Evolutionary conservation across 1,140 invertebrate species (phyloP).

Genomic region (Drosophila repleta): DNA sequence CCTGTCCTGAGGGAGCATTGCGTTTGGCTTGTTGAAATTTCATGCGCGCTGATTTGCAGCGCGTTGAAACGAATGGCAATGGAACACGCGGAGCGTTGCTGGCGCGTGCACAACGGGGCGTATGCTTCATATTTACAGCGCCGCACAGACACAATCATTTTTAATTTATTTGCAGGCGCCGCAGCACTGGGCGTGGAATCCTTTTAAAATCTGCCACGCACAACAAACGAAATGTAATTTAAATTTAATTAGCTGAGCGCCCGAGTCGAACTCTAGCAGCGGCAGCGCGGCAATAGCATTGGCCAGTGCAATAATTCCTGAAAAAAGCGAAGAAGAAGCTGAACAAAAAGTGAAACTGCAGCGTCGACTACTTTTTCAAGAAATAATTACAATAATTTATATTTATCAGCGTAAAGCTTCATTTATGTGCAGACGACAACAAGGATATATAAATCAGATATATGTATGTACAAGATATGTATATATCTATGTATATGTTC

Average conservation of each 20-base stretch:
- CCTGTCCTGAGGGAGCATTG: constrained; percentile 43
- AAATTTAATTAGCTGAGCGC: constrained; percentile 64
- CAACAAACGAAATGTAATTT: constrained; percentile 51
- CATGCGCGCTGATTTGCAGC: constrained; percentile 70
- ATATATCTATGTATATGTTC: neutral
- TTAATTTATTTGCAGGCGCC: constrained; percentile 60
- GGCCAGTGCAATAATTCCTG: constrained; percentile 26
- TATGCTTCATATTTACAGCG: constrained; percentile 44
- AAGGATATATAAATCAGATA: neutral
- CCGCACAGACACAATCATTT: constrained; percentile 57
- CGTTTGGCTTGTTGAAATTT: constrained; percentile 54
- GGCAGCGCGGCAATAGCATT: neutral
- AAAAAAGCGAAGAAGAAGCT: constrained; percentile 7
- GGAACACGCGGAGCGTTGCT: constrained; percentile 8
- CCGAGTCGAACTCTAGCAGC: neutral
- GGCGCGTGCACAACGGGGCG: constrained; percentile 16
- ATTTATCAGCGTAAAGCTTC: constrained; percentile 27
- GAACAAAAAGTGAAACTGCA: constrained; percentile 1
- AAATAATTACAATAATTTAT: constrained; percentile 42
- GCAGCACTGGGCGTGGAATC: constrained; percentile 22
- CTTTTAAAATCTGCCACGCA: constrained; percentile 38
- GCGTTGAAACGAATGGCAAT: constrained; percentile 32
- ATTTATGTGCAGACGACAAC: neutral
- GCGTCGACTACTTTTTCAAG: constrained; percentile 21
- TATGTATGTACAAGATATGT: neutral